Evolutionary conservation across 35 echinoderm and acorn worm species (phyloP), one percentile per base, ranked within the genome.

Genomic region (Acanthaster planci): DNA sequence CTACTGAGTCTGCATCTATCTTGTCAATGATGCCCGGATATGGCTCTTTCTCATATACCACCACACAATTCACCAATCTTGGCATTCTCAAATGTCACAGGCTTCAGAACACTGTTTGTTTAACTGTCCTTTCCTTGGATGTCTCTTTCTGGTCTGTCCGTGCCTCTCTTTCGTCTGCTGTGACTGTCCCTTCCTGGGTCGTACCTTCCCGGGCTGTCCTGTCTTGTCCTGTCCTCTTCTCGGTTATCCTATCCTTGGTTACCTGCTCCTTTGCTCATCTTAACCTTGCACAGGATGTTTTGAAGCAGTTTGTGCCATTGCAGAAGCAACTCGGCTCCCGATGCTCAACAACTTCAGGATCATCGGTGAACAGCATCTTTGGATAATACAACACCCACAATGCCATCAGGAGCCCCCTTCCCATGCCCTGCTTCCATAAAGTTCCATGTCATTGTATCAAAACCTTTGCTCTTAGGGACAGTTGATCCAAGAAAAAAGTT

Each of bases 341-440:
- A 55, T 84, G 57, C 9, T 37, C 21, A 6, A 84, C 0, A 8
- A 60, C 55, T 9, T 60, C 57, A 16, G 36, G 82, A 38, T 47
- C 42, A 26, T 67, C 57, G 52, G 54, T 58, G 57, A 84, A 84
- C 35, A 84, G 57, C 14, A 84, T 54, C 53, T 84, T 51, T 81
- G 50, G n/a, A 81, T 50, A 21, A 81, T 39, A 78, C 9, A 39
- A 80, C 76, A 1, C 76, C 77, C 29, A 44, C 86, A 58, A 87
- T 23, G 15, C 86, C 86, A 80, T 87, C 86, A 34, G 86, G 86
- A 40, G 77, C 86, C 26, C 86, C 86, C 38, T 87, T 87, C 19
- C 86, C 86, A 87, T 87, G 78, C 1, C 78, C 78, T 72, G 77
- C 77, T 57, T 79, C 77, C 77, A 87, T 16, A 38, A 87, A 78